Conservation (phyloP, 35 echinoderm and acorn worm genomes). For the Holothuria glaberrima region DNA sequence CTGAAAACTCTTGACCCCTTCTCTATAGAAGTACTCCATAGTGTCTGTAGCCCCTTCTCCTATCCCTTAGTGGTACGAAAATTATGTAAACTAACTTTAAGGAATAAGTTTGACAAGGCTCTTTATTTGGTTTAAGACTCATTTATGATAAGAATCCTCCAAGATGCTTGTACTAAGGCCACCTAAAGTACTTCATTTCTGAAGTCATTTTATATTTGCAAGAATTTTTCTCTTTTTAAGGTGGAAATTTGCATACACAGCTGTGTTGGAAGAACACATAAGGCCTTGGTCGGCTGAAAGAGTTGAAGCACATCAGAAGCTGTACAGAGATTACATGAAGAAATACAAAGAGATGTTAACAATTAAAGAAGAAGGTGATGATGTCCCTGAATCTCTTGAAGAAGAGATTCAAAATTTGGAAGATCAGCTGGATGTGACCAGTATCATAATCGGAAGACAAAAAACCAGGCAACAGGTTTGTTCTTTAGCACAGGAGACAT, state of each 20-base stretch:
- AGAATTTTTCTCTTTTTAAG: conserved; percentile 42
- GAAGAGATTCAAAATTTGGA: conserved; percentile 72
- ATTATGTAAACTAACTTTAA: too few species aligned
- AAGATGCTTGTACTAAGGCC: too few species aligned
- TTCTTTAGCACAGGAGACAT: neutral
- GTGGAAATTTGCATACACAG: conserved; percentile 89
- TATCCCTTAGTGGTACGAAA: too few species aligned
- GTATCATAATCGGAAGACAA: conserved; percentile 89
- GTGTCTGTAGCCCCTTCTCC: too few species aligned
- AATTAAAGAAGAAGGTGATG: conserved; percentile 57
- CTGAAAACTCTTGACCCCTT: too few species aligned
- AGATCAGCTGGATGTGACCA: conserved; percentile 86
- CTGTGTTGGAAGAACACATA: conserved; percentile 88
- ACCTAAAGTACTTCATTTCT: too few species aligned
- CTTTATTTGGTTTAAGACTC: too few species aligned
- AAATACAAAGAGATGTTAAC: conserved; percentile 83
- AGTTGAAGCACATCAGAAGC: conserved; percentile 64
- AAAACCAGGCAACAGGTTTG: conserved; percentile 86
- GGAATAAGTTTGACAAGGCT: too few species aligned
- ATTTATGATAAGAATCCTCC: too few species aligned
- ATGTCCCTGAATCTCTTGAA: conserved; percentile 39
- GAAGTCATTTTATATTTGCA: too few species aligned
- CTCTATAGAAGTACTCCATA: too few species aligned
- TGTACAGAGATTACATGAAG: conserved; percentile 77
- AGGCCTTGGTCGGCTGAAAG: conserved; percentile 78